Evolutionary conservation across 2,113 vertebrate species (phyloP).

Genomic region (Pedionomus torquatus): DNA sequence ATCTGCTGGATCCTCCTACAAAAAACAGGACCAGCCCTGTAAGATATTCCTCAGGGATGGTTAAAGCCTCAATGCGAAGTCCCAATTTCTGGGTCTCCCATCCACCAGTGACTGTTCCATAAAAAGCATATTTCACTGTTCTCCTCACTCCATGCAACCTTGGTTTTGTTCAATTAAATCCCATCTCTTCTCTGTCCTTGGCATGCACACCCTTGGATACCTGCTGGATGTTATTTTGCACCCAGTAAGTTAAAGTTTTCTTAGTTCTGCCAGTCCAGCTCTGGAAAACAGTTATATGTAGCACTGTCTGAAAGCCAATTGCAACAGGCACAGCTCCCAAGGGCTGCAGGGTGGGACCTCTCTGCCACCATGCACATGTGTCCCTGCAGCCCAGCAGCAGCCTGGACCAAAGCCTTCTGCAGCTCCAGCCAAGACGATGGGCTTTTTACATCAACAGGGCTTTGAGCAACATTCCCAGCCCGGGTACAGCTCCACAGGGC

Average conservation of each 20-base stretch:
- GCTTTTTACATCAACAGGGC: not conserved
- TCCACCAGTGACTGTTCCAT: not conserved
- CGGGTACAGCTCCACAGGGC: not conserved
- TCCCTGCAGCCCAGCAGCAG: not conserved
- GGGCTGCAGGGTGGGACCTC: not conserved
- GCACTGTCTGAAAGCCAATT: not conserved
- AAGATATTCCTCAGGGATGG: not conserved
- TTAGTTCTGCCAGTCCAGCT: not conserved
- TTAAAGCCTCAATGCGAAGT: not conserved
- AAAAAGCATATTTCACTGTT: not conserved
- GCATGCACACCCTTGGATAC: not conserved
- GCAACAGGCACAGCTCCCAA: not conserved
- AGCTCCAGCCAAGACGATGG: not conserved
- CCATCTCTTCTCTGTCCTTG: not conserved
- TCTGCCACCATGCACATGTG: not conserved
- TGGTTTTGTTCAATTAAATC: not conserved
- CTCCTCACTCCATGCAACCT: not conserved
- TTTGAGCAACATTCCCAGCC: rapidly evolving
- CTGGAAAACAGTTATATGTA: not conserved
- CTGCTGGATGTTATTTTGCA: not conserved
- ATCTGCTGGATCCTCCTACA: not conserved
- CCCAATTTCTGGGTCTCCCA: not conserved
- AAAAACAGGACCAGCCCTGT: not conserved
- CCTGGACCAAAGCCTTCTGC: not conserved
- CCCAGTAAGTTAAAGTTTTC: not conserved